Evolutionary conservation across 1,140 invertebrate species (phyloP), one percentile per base, ranked within the genome.

Genomic region (Sesamia nonagrioides): DNA sequence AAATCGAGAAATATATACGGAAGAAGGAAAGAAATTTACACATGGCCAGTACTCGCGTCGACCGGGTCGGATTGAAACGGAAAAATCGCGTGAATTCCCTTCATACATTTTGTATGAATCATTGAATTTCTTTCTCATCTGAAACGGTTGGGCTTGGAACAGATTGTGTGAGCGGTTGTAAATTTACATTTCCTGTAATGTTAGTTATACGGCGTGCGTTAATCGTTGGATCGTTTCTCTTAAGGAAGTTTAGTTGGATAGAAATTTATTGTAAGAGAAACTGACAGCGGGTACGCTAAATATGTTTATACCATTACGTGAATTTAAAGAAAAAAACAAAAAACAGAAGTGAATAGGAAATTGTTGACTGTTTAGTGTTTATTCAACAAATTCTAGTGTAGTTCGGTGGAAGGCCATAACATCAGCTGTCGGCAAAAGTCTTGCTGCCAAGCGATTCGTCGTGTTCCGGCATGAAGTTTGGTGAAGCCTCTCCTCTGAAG

Each of bases 61-160:
- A 8, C 54, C 69, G 33, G 69, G 33, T 21, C 21, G 42, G 73
- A 75, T 75, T 75, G 73, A 75, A 75, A 61, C 40, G 73, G 58
- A 61, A 75, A 75, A 75, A 61, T 75, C 73, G 56, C 17, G 40
- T 63, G 73, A 75, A 75, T 75, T 63, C 73, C 56, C 58, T 75
- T 75, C 73, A 75, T 75, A 75, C 73, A 75, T 75, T 75, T 75
- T 75, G 73, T 75, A 75, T 75, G 73, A 61, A 75, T 48, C 58
- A 63, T 63, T 61, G 73, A 75, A 33, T 56, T 48, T 74, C 54
- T 50, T 48, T 68, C 42, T 35, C 21, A 21, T 35, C 7, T 27
- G 21, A n/a, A 63, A 50, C 73, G 37, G 58, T 61, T 35, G 7
- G 9, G 21, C 21, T 50, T 21, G 35, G 35, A 63, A 63, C 71